Evolutionary conservation across 2,113 vertebrate genomes (phyloP).

Genomic region (Pseudopipra pipra): DNA sequence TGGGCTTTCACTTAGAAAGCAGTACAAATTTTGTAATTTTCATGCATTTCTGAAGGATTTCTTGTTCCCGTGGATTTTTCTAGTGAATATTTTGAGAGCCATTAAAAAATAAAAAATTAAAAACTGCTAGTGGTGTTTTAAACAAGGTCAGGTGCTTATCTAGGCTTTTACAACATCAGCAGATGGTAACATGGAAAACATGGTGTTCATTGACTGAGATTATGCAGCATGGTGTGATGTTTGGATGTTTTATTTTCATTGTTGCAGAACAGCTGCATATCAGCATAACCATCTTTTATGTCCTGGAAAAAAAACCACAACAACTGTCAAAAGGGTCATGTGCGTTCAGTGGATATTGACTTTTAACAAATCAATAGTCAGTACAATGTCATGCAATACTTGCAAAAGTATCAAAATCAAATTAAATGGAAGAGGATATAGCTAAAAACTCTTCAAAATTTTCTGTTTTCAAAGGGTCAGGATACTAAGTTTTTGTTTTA

Average conservation of each 20-base stretch:
- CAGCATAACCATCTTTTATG: neutral
- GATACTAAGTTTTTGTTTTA: neutral
- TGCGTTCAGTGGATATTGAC: neutral
- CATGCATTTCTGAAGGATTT: neutral
- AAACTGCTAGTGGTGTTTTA: neutral
- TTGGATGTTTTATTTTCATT: neutral
- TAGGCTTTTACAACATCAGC: neutral
- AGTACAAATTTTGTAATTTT: neutral
- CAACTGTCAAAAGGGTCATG: neutral
- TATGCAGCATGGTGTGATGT: neutral
- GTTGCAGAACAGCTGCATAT: neutral
- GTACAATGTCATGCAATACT: neutral
- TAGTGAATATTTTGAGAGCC: neutral
- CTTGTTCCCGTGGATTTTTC: neutral
- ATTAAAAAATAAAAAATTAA: neutral
- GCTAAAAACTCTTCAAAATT: neutral
- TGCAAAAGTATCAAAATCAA: neutral
- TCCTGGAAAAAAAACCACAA: neutral
- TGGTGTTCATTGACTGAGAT: neutral
- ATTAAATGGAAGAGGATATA: neutral
- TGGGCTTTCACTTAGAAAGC: neutral
- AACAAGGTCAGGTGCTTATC: conserved; percentile 28
- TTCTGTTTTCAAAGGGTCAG: neutral
- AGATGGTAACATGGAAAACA: neutral
- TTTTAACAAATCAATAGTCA: neutral